Conservation (phyloP, 2,113 vertebrate species). For the Nothocercus nigrocapillus region DNA sequence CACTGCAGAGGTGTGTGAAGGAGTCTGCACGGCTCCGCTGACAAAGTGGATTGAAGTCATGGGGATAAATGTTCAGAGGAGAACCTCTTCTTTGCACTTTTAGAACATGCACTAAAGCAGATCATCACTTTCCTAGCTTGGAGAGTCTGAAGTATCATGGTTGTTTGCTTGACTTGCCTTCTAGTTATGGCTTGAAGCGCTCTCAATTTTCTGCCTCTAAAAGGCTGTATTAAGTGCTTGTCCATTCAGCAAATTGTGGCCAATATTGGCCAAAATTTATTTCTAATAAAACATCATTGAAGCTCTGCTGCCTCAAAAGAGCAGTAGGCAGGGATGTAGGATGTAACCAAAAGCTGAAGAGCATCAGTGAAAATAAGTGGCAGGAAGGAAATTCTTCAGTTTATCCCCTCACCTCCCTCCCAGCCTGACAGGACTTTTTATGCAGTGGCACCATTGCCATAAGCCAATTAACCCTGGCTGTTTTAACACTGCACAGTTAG, state of each 20-base stretch:
- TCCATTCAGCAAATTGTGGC: background rate
- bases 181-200: background rate
- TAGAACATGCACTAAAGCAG: background rate
- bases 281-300: background rate
- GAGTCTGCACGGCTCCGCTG: background rate
- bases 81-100: background rate
- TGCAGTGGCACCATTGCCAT: background rate
- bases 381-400: background rate
- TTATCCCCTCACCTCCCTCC: background rate
- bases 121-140: background rate
- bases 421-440: background rate
- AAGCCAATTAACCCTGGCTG: background rate
- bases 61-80: background rate
- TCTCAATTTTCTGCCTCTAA: background rate
- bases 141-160: background rate
- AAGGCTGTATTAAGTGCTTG: background rate
- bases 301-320: background rate
- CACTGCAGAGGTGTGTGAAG: background rate
- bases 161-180: background rate
- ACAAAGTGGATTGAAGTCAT: background rate
- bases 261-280: background rate
- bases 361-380: background rate
- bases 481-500: background rate
- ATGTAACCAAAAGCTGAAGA: background rate
- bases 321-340: background rate